phyloP scores from a whole-genome alignment of 2,797 vertebrate genomes.

The Acanthiza pusilla region DNA sequence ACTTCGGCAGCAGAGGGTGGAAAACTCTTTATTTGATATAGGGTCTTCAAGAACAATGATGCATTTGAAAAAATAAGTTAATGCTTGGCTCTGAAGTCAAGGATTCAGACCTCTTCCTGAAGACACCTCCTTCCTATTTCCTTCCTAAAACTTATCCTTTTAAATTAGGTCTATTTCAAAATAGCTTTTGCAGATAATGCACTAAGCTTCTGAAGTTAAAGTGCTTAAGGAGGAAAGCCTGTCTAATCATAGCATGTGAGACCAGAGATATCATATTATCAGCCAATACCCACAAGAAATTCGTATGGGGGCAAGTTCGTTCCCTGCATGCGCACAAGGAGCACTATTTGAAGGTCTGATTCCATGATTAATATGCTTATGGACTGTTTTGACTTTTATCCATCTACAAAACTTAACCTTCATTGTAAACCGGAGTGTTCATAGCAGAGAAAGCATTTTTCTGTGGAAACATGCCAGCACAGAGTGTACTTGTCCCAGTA shows the following conservation, averaged over 20 bases:
- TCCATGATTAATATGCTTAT: neutral
- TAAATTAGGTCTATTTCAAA: conserved; percentile 12
- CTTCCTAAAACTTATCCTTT: neutral
- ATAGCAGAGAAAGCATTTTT: neutral
- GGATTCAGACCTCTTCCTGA: neutral
- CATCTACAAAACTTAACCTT: neutral
- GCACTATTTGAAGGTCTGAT: neutral
- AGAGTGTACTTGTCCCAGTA: neutral
- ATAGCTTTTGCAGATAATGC: neutral
- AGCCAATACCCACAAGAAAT: neutral
- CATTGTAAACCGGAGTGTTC: neutral
- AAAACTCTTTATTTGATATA: conserved; percentile 45
- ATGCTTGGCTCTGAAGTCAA: neutral
- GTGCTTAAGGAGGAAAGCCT: conserved; percentile 6
- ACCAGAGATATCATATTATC: conserved; percentile 11
- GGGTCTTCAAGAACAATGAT: conserved; percentile 39
- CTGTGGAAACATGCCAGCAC: neutral
- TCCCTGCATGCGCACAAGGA: neutral
- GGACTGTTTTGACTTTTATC: neutral
- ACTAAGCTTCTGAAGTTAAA: neutral
- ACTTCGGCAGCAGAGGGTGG: conserved; percentile 30
- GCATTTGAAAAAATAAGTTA: conserved; percentile 29
- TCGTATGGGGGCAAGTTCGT: neutral
- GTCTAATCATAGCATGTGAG: neutral
- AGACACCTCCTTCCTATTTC: neutral